Conservation (phyloP, 2,113 vertebrate genomes). For the Neolamprologus kungweensis region DNA sequence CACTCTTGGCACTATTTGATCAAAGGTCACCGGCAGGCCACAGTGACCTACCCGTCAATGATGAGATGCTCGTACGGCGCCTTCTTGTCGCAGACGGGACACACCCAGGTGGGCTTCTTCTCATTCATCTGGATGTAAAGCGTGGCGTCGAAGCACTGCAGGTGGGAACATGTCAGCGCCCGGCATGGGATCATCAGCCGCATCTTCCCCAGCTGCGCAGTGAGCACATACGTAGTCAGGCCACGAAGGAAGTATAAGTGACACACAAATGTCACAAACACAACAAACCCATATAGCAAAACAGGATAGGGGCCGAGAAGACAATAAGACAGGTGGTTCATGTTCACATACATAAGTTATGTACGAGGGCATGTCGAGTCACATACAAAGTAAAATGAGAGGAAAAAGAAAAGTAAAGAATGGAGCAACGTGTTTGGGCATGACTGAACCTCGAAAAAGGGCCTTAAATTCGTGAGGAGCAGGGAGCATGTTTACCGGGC, state of each 20-base stretch:
- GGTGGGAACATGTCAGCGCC: slow-evolving; percentile 95
- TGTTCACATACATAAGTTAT: not conserved
- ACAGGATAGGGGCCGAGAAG: not conserved
- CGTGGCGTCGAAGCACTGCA: slow-evolving; percentile 97
- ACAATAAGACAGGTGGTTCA: not conserved
- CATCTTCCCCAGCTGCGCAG: slow-evolving; percentile 92
- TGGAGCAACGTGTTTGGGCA: not conserved
- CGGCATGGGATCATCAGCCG: slow-evolving; percentile 92
- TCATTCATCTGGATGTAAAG: slow-evolving; percentile 99
- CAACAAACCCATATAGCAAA: slow-evolving; percentile 10
- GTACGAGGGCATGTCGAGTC: not conserved
- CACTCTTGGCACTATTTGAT: not conserved
- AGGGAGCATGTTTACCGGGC: slow-evolving; percentile 79
- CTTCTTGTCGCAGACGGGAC: slow-evolving; percentile 97
- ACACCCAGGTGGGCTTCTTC: slow-evolving; percentile 98
- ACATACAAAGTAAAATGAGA: not conserved
- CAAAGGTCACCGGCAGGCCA: not conserved
- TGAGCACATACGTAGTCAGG: not conserved
- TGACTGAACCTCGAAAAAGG: not conserved
- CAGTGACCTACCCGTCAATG: slow-evolving; percentile 84
- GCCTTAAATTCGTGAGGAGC: not conserved
- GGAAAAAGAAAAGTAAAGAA: not conserved
- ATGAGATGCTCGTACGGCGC: slow-evolving; percentile 96
- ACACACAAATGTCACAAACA: slow-evolving; percentile 1
- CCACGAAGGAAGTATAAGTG: not conserved